Base-by-base conservation (phyloP, 2,113 vertebrate species). In the Dipodomys spectabilis region DNA sequence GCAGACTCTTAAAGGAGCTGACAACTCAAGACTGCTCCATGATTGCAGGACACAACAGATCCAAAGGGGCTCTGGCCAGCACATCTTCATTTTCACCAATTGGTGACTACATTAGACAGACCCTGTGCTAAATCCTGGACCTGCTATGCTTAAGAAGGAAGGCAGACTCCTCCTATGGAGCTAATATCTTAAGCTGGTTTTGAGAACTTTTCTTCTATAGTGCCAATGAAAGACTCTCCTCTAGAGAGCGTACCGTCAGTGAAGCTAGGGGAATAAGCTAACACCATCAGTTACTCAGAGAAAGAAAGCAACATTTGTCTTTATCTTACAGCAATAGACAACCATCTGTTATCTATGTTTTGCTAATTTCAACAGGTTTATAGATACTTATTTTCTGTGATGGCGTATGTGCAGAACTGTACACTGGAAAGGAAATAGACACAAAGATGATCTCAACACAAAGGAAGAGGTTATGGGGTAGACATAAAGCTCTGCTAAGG, bases 161-260 rank as follows among this genome's bases (percentile, higher is more conserved):
- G 86, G 49, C 35, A 77, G 18, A 74, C 39, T 85, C 23, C 45
- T 35, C 7, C 6, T 2, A 0, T 16, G 27, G 13, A 32, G 12
- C 60, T 88, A 44, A 74, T 7, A 13, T 16, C 49, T 4, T 12
- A 45, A 25, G 39, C 44, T 45, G 35, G 45, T 65, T 80, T 93
- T 74, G 53, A 81, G 86, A 95, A 67, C 68, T 73, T 87, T 75
- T 53, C 78, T 32, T 85, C 44, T n/a, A 0, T n/a, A 9, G 45
- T 94, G 82, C 64, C 67, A 79, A 35, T 25, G 84, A 88, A 45
- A 4, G 60, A 35, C 49, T 81, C 45, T 95, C 79, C 62, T 90
- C 64, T 57, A 64, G 82, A 77, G 35, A 28, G 19, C 93, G 80
- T 49, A 3, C 2, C 2, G 67, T 9, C 6, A 7, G 10, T 1